These are phyloP conservation scores for Toxonevra muliebris DNA, from an alignment of 2,888 invertebrate species.

Conservation along the genomic window DNA sequence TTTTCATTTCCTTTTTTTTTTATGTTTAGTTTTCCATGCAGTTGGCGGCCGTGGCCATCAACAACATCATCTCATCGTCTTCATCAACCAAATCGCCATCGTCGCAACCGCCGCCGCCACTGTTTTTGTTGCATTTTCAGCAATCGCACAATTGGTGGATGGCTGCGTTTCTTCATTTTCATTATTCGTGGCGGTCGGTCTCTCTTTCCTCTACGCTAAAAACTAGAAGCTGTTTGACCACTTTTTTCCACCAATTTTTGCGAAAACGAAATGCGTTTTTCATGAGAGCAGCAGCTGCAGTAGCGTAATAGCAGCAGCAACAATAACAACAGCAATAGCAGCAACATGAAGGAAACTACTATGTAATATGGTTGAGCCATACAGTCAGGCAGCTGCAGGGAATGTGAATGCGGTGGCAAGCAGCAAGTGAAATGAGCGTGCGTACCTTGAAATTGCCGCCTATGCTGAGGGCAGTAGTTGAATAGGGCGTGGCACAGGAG, in stretches of 20 bases:
- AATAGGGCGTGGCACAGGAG: conserved; percentile 32
- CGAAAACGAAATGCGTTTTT: conserved; percentile 31
- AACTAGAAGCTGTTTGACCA: conserved; percentile 50
- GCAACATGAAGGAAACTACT: conserved; percentile 19
- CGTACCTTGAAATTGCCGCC: conserved; percentile 20
- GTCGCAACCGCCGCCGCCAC: conserved; percentile 5
- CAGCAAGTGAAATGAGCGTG: neutral
- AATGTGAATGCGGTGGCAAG: conserved; percentile 1
- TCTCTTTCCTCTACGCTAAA: conserved; percentile 18
- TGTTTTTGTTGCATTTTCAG: conserved; percentile 6
- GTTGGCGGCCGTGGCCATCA: conserved; percentile 20
- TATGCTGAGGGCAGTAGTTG: conserved; percentile 36
- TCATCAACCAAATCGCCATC: conserved; percentile 15
- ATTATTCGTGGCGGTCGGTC: too few species aligned
- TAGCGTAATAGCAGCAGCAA: conserved; percentile 5
- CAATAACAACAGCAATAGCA: conserved; percentile 29
- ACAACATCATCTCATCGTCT: conserved; percentile 19
- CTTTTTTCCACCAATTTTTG: conserved; percentile 43
- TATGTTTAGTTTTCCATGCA: conserved; percentile 18
- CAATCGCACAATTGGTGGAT: neutral
- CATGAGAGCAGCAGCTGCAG: conserved; percentile 21
- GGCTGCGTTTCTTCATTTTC: neutral
- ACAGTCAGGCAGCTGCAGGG: neutral
- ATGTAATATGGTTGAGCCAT: too few species aligned
- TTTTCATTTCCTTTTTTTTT: too few species aligned